Evolutionary conservation across 2,888 invertebrate genomes (phyloP).

Genomic region (Cataglyphis albicans): DNA sequence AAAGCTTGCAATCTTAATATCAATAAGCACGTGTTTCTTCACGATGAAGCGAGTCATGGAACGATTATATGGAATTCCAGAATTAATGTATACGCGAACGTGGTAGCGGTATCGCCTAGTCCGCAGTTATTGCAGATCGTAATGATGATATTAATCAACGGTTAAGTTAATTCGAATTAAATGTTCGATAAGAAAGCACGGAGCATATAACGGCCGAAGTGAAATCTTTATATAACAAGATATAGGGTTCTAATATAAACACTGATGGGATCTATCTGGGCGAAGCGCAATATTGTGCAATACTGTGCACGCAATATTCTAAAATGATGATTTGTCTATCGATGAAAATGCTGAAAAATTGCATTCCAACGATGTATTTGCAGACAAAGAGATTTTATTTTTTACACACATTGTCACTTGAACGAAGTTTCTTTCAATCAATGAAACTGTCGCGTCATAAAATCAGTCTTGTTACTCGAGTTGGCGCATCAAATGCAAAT

Average conservation of each 20-base stretch:
- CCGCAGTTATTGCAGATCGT: constrained; percentile 32
- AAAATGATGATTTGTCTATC: not conserved
- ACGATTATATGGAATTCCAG: constrained; percentile 46
- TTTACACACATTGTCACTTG: not conserved
- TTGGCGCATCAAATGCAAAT: not conserved
- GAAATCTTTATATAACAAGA: constrained; percentile 12
- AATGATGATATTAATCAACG: constrained; percentile 49
- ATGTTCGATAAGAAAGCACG: constrained; percentile 39
- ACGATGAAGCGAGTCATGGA: constrained; percentile 34
- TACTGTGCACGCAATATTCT: constrained; percentile 32
- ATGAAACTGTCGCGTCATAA: not conserved
- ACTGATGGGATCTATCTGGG: not conserved
- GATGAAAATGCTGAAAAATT: constrained; percentile 2
- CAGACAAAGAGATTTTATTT: not conserved
- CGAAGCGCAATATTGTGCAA: constrained; percentile 62
- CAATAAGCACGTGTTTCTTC: constrained; percentile 46
- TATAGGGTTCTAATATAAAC: not conserved
- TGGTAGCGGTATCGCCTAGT: constrained; percentile 23
- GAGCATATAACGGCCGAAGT: not conserved
- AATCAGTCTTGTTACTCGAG: not conserved
- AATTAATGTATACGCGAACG: constrained; percentile 35
- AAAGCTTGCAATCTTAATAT: constrained; percentile 49
- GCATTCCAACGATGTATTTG: not conserved
- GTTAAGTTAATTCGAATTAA: constrained; percentile 51
- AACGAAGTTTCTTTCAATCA: constrained; percentile 4